Base-by-base conservation (phyloP, 2,888 invertebrate species). In the Melinaea menophilus region DNA sequence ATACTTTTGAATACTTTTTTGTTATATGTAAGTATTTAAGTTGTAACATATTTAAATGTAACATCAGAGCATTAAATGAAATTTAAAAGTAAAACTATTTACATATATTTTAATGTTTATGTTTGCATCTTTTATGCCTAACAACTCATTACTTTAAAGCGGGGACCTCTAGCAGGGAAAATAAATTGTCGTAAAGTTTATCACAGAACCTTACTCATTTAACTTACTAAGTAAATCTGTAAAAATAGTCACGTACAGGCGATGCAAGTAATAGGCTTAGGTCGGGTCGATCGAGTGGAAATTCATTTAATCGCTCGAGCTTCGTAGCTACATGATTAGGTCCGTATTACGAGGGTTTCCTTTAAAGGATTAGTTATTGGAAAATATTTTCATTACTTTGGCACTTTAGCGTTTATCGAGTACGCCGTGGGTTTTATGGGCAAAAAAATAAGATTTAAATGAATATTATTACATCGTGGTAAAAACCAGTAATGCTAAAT, bases 261-360 rank as follows among this genome's bases (percentile, higher is more conserved):
- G 59, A 59, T 51, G 56, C 59, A 63, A 63, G 61, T 64, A 61
- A 64, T 57, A 61, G 59, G 61, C 61, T 64, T 64, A 64, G 57
- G 61, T 46, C 48, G 58, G 62, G 55, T 59, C 62, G 64, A 66
- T 66, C 58, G 66, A 54, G 56, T 62, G 62, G 68, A 68, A 66
- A 68, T 62, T 68, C 58, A 63, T 68, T 66, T 66, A 66, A 68
- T 66, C 66, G 68, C 47, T 63, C 34, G 56, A 56, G 31, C 62
- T 56, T 51, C 62, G 59, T 51, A 51, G 60, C 54, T 35, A 58
- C 62, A 61, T 64, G 66, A 68, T 68, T 66, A 59, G 62, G 51
- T 64, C 63, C 59, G 61, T 60, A 64, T 59, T 64, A 58, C 46
- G 57, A 60, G 59, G 47, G 54, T 22, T 64, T 60, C 46, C 54